phyloP scores from a whole-genome alignment of 1,140 invertebrate genomes.

The Drosophila lini region DNA sequence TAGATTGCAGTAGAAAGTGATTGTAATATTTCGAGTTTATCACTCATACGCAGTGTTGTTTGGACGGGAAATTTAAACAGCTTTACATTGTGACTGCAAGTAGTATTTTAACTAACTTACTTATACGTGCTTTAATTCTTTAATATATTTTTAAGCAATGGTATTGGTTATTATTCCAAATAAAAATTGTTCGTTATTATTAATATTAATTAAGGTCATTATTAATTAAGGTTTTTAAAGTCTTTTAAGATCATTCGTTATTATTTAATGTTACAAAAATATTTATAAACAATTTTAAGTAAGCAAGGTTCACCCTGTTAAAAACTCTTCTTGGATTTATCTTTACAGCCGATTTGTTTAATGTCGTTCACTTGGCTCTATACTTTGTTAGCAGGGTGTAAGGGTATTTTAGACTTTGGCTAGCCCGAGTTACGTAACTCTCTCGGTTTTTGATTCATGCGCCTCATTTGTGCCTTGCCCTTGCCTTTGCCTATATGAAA shows the following conservation, averaged over 20 bases:
- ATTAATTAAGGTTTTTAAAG: too few relatives aligned
- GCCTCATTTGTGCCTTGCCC: constrained; percentile 66
- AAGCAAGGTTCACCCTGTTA: constrained; percentile 1
- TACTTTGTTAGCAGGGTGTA: not conserved
- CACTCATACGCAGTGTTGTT: constrained; percentile 8
- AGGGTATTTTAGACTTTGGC: constrained; percentile 34
- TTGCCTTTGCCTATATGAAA: constrained; percentile 54
- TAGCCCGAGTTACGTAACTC: constrained; percentile 22
- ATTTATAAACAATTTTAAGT: too few relatives aligned
- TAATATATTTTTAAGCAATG: not conserved
- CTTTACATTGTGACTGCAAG: too few relatives aligned
- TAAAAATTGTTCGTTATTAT: not conserved
- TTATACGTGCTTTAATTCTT: not conserved
- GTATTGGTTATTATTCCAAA: not conserved
- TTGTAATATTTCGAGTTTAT: not conserved
- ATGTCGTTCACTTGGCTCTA: not conserved
- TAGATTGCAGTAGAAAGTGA: not conserved
- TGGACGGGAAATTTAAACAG: not conserved
- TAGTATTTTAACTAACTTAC: not conserved
- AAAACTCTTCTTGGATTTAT: not conserved
- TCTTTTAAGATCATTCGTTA: not conserved
- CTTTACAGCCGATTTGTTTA: constrained; percentile 28
- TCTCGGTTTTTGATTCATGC: constrained; percentile 68
- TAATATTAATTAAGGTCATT: too few relatives aligned
- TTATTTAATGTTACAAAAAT: not conserved